Percentiles rank a stretch among this genome's conserved stretches.
phyloP scores from a whole-genome alignment of 1,140 invertebrate species.

The Helicoverpa zea region DNA sequence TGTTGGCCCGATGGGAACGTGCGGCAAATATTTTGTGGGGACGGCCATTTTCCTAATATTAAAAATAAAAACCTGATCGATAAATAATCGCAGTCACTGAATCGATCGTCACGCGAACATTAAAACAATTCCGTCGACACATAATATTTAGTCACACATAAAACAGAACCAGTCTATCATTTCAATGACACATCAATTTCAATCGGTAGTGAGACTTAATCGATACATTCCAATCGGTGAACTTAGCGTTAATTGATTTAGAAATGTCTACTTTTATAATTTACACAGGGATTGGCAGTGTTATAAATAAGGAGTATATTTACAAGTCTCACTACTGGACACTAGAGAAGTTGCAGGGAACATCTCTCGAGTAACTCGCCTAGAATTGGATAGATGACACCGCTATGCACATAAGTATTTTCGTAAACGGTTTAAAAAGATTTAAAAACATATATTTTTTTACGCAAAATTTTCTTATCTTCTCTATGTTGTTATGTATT shows the following conservation, averaged over 20 bases:
- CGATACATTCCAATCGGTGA: constrained; percentile 24
- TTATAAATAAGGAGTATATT: constrained; percentile 39
- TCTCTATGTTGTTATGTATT: no score
- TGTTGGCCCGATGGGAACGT: constrained; percentile 52
- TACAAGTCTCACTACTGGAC: constrained; percentile 46
- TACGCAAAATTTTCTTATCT: no score
- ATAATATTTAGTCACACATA: constrained; percentile 41
- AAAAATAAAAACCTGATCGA: not conserved
- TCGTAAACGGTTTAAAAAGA: no score
- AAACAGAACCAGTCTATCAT: constrained; percentile 48
- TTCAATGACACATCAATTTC: constrained; percentile 33
- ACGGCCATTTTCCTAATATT: constrained; percentile 24
- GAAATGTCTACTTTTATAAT: constrained; percentile 18
- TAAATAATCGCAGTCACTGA: constrained; percentile 30
- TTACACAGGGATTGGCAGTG: constrained; percentile 31
- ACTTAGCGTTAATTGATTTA: constrained; percentile 11
- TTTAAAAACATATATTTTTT: no score
- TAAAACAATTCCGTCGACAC: constrained; percentile 41
- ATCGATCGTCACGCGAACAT: constrained; percentile 10
- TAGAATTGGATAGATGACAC: not conserved
- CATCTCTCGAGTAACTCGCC: not conserved
- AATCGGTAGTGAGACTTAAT: constrained; percentile 43
- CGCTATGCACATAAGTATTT: not conserved
- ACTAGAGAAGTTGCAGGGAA: constrained; percentile 1
- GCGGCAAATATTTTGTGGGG: constrained; percentile 53